Percentiles rank a stretch among this genome's conserved stretches.
These are phyloP conservation scores for Enteromius thamalakanensis DNA, from an alignment of 2,797 vertebrate genomes.

Conservation along the genomic window DNA sequence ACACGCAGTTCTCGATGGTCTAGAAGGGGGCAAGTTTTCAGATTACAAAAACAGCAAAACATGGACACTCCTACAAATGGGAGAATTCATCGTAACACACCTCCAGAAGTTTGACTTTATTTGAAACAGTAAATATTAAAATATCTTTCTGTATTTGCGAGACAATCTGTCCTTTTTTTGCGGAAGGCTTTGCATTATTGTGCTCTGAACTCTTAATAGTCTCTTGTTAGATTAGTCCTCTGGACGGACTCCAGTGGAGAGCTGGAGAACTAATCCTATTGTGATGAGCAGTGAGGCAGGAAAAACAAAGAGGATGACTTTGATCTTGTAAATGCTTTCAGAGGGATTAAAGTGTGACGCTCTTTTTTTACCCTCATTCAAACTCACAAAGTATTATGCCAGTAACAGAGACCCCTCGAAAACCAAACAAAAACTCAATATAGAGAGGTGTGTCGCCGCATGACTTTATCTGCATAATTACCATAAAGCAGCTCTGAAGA, in stretches of 20 bases:
- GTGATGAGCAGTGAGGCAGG: slow-evolving; percentile 65
- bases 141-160: slow-evolving; percentile 25
- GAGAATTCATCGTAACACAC: not conserved
- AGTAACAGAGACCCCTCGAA: slow-evolving; percentile 49
- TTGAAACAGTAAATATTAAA: slow-evolving; percentile 24
- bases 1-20: slow-evolving; percentile 99
- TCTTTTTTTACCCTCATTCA: slow-evolving; percentile 53
- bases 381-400: slow-evolving; percentile 46
- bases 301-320: slow-evolving; percentile 69
- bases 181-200: slow-evolving; percentile 36
- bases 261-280: slow-evolving; percentile 67
- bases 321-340: slow-evolving; percentile 73
- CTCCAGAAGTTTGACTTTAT: not conserved
- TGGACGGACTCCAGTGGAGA: slow-evolving; percentile 55
- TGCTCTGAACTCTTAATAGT: slow-evolving; percentile 50
- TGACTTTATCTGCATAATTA: slow-evolving; percentile 50
- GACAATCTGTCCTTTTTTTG: slow-evolving; percentile 43
- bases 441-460: slow-evolving; percentile 24
- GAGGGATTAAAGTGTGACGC: slow-evolving; percentile 67
- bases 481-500: slow-evolving; percentile 20
- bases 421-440: slow-evolving; percentile 45
- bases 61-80: not conserved
- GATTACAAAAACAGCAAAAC: not conserved
- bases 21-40: slow-evolving; percentile 56
- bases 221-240: slow-evolving; percentile 51